These are phyloP conservation scores for Drosophila tristis DNA, from an alignment of 1,140 invertebrate species.

Conservation along the genomic window DNA sequence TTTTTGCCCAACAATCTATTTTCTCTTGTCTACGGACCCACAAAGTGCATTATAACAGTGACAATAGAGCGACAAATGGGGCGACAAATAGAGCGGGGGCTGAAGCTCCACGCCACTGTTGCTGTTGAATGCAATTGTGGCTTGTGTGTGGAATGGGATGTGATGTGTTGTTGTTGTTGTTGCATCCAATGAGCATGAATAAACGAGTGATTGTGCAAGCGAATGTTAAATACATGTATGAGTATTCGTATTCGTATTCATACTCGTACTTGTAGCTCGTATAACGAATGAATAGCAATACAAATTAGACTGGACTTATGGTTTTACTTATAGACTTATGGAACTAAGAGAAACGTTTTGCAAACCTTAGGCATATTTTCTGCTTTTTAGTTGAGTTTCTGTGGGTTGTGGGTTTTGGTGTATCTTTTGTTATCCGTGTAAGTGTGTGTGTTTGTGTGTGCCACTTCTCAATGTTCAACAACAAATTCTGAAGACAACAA, in stretches of 20 bases:
- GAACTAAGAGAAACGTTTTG: constrained; percentile 39
- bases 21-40: no score
- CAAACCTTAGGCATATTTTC: constrained; percentile 77
- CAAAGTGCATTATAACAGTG: constrained; percentile 25
- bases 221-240: constrained; percentile 16
- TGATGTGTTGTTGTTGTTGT: constrained; percentile 41
- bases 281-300: constrained; percentile 58
- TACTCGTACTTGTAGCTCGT: constrained; percentile 11
- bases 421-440: constrained; percentile 38
- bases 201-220: constrained; percentile 41
- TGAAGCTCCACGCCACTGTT: constrained; percentile 13
- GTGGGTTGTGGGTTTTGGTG: constrained; percentile 16
- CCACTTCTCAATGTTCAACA: constrained; percentile 59
- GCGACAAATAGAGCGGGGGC: constrained; percentile 7
- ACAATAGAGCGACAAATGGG: constrained; percentile 21
- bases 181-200: constrained; percentile 45
- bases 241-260: neutral
- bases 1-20: no score
- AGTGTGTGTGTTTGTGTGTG: constrained; percentile 48
- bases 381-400: constrained; percentile 40
- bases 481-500: constrained; percentile 49
- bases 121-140: constrained; percentile 1
- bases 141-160: constrained; percentile 3
- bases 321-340: constrained; percentile 32
- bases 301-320: constrained; percentile 60